A percentile compares a stretch with the other conserved stretches of the same genome.
Evolutionary conservation across 2,113 vertebrate species (phyloP).

Genomic region (Pica pica): DNA sequence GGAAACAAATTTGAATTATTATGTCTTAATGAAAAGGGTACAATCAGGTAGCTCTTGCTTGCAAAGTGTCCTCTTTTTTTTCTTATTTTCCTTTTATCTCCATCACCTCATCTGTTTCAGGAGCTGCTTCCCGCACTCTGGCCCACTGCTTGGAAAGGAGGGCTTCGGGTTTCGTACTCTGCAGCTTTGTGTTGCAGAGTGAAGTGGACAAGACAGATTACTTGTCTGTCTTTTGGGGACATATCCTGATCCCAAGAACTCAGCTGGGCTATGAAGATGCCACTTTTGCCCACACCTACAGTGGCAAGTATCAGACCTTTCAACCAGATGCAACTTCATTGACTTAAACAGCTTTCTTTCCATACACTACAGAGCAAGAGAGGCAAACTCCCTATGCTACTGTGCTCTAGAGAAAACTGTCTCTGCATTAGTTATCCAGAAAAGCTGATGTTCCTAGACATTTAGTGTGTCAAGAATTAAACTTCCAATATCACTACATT

Average conservation of each 20-base stretch:
- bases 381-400: not conserved
- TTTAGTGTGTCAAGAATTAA: not conserved
- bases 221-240: not conserved
- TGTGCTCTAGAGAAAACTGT: not conserved
- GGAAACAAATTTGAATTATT: not conserved
- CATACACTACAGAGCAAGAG: not conserved
- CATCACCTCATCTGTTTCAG: not conserved
- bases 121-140: not conserved
- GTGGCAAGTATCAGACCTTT: not conserved
- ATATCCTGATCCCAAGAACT: not conserved
- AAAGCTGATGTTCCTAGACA: not conserved
- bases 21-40: not conserved
- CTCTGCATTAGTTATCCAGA: not conserved
- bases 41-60: not conserved
- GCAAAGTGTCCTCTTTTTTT: not conserved
- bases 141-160: not conserved
- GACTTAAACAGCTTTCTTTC: not conserved
- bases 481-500: not conserved
- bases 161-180: accelerated
- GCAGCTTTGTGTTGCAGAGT: not conserved
- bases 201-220: not conserved
- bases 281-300: not conserved
- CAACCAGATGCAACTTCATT: not conserved
- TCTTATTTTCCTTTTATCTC: not conserved
- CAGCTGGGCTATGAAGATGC: accelerated